These are phyloP conservation scores for Takifugu rubripes DNA, from an alignment of 2,797 vertebrate genomes.

Conservation along the genomic window DNA sequence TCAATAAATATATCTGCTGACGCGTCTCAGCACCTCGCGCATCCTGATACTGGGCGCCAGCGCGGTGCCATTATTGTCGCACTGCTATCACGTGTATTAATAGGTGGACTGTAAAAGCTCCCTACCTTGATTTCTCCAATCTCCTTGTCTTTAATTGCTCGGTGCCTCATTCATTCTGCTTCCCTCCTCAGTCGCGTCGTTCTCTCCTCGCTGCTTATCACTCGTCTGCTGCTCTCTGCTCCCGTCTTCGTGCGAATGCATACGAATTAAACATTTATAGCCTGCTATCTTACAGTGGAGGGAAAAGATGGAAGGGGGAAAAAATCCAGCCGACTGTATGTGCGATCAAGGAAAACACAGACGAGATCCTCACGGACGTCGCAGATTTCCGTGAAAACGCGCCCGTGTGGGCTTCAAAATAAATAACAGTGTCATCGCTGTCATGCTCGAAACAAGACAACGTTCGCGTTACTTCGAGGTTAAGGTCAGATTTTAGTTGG, in stretches of 20 bases:
- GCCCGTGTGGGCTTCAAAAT: constrained; percentile 62
- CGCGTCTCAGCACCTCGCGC: constrained; percentile 40
- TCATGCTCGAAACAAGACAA: constrained; percentile 22
- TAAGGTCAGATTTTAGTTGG: constrained; percentile 11
- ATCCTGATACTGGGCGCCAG: constrained; percentile 21
- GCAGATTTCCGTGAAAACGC: constrained; percentile 57
- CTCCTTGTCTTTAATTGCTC: constrained; percentile 68
- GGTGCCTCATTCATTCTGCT: constrained; percentile 75
- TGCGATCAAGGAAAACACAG: constrained; percentile 19
- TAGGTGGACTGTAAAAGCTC: constrained; percentile 43
- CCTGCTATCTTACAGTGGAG: constrained; percentile 57
- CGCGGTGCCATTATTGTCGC: constrained; percentile 29
- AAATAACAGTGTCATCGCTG: constrained; percentile 56
- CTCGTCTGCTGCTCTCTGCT: constrained; percentile 67
- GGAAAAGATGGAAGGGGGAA: constrained; percentile 13
- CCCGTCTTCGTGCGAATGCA: constrained; percentile 78
- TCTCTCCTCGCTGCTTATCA: constrained; percentile 63
- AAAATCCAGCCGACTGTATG: constrained; percentile 41
- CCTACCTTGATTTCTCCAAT: constrained; percentile 77
- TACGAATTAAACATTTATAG: constrained; percentile 79
- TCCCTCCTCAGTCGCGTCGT: constrained; percentile 61
- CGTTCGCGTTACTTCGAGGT: constrained; percentile 1
- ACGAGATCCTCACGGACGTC: constrained; percentile 58
- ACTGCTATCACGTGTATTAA: constrained; percentile 25
- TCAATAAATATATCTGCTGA: constrained; percentile 61